Evolutionary conservation across 1,140 invertebrate genomes (phyloP).

Genomic region (Drosophila kikkawai): DNA sequence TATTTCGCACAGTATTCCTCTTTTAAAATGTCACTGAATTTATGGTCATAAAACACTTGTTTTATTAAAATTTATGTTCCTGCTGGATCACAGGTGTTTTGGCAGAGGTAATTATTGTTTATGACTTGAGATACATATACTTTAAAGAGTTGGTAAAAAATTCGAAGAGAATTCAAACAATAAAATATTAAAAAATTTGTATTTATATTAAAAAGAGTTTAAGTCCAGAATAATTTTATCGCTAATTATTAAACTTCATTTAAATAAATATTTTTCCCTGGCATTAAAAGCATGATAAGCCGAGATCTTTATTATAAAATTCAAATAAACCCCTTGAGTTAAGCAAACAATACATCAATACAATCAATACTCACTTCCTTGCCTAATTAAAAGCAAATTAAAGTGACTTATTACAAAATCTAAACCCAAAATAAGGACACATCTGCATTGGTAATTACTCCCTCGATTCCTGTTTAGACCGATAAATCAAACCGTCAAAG

Average conservation of each 20-base stretch:
- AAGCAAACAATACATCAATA: neutral
- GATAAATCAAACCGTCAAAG: slow-evolving; percentile 10
- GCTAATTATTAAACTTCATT: neutral
- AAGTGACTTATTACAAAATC: neutral
- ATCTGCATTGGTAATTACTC: slow-evolving; percentile 5
- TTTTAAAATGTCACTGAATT: neutral
- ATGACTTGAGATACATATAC: neutral
- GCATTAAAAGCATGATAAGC: neutral
- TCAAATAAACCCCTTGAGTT: neutral
- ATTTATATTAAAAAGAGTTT: too few relatives aligned
- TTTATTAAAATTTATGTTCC: slow-evolving; percentile 1
- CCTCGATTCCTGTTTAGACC: neutral
- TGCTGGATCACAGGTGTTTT: slow-evolving; percentile 2
- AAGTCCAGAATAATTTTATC: neutral
- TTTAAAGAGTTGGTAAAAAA: neutral
- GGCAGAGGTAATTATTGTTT: neutral
- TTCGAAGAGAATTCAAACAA: neutral
- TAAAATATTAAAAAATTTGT: neutral
- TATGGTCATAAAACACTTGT: neutral
- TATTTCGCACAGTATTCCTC: neutral
- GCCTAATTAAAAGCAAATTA: neutral
- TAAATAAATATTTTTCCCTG: neutral
- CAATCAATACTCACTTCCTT: neutral
- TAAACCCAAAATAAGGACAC: neutral
- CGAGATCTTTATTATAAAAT: neutral